Conservation (phyloP, 2,113 vertebrate genomes). For the Mellivora capensis region DNA sequence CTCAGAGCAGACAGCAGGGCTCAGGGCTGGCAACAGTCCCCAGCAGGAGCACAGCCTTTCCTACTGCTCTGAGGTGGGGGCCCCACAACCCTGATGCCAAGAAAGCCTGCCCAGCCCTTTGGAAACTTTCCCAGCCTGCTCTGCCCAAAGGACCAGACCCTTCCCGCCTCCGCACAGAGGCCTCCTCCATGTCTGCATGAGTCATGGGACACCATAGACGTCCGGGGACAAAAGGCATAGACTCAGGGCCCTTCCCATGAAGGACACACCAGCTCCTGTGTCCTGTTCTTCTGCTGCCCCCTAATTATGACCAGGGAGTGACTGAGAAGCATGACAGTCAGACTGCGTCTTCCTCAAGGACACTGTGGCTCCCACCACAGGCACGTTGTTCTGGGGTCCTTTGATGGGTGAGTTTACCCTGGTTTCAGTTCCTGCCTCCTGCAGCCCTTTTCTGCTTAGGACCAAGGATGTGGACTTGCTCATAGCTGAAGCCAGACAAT, state of each 20-base stretch:
- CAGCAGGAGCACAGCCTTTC: too few species aligned
- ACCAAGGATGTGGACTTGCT: too few species aligned
- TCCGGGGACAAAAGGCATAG: not conserved
- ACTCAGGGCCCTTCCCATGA: not conserved
- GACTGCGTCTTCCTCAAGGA: not conserved
- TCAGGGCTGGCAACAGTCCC: not conserved
- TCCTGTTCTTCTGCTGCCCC: not conserved
- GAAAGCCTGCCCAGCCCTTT: too few species aligned
- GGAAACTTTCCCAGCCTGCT: too few species aligned
- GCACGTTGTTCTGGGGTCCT: not conserved
- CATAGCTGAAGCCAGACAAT: too few species aligned
- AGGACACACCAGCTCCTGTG: not conserved
- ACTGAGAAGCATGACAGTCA: not conserved
- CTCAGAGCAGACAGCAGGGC: not conserved
- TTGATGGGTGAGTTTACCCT: too few species aligned
- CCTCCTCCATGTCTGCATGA: too few species aligned
- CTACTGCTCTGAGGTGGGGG: accelerated
- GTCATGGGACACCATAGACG: not conserved
- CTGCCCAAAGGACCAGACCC: too few species aligned
- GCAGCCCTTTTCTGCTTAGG: too few species aligned
- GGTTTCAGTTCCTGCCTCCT: too few species aligned
- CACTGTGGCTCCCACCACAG: not conserved
- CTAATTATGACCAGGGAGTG: not conserved
- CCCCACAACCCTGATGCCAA: not conserved
- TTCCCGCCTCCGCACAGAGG: too few species aligned